A percentile compares a stretch with the other conserved stretches of the same genome.
Conservation (phyloP, 2,888 invertebrate species). For the Limenitis arthemis region DNA sequence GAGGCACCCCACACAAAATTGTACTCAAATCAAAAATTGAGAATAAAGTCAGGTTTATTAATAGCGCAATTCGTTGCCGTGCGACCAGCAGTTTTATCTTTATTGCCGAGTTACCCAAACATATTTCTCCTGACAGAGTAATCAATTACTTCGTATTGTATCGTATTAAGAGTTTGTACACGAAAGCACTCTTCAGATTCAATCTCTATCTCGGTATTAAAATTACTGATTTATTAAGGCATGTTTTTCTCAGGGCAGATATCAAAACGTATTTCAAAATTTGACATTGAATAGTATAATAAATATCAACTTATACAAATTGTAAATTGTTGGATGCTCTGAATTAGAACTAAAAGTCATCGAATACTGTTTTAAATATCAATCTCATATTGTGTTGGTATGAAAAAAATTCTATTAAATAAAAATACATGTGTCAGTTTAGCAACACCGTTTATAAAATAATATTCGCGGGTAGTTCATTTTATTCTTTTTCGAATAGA, state of each 20-base stretch:
- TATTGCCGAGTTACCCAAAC: constrained; percentile 15
- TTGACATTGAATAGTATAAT: too few relatives aligned
- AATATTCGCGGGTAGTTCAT: too few relatives aligned
- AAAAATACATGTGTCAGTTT: too few relatives aligned
- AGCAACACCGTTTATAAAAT: too few relatives aligned
- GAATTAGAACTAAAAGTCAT: too few relatives aligned
- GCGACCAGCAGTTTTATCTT: constrained; percentile 17
- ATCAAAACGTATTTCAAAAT: neutral
- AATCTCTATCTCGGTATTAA: constrained; percentile 6
- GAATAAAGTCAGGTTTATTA: constrained; percentile 20
- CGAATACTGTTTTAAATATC: too few relatives aligned
- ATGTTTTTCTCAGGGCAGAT: neutral
- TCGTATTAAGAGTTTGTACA: constrained; percentile 18
- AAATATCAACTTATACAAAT: too few relatives aligned
- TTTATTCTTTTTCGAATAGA: too few relatives aligned
- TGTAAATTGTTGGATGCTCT: too few relatives aligned
- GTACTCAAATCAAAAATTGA: constrained; percentile 9
- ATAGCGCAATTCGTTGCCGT: constrained; percentile 15
- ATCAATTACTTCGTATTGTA: constrained; percentile 20
- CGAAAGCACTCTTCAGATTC: constrained; percentile 12
- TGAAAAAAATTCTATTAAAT: too few relatives aligned
- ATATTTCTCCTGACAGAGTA: constrained; percentile 15
- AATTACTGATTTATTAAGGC: neutral
- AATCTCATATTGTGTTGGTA: too few relatives aligned
- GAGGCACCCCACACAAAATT: too few relatives aligned